Conservation (phyloP, 2,113 vertebrate genomes). For the Protobothrops flavoviridis region DNA sequence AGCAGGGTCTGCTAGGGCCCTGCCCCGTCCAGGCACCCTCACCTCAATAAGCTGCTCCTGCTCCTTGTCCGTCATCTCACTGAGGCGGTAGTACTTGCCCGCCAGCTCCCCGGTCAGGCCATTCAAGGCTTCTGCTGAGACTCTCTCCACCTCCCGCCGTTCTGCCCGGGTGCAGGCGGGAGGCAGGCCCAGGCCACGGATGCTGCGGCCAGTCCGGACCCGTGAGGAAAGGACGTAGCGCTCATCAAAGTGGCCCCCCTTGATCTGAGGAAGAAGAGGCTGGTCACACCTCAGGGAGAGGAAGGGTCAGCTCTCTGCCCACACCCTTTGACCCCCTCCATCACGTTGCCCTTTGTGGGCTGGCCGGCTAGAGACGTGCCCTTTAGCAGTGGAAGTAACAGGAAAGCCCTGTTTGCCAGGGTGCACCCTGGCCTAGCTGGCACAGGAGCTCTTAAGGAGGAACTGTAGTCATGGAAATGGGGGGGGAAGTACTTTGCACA, state of each 20-base stretch:
- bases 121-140: constrained; percentile 68
- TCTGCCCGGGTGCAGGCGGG: constrained; percentile 80
- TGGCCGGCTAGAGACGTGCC: not conserved
- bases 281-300: not conserved
- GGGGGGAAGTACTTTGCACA: not conserved
- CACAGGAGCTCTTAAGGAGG: not conserved
- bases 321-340: not conserved
- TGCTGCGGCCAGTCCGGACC: constrained; percentile 85
- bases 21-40: constrained; percentile 44
- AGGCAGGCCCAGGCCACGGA: constrained; percentile 79
- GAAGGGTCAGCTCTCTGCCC: not conserved
- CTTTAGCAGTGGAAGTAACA: not conserved
- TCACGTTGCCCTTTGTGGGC: not conserved
- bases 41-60: constrained; percentile 84
- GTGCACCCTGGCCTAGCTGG: not conserved
- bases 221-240: constrained; percentile 94
- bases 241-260: constrained; percentile 87
- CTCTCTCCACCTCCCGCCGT: constrained; percentile 79
- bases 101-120: constrained; percentile 76
- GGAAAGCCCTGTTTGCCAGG: not conserved
- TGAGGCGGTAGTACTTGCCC: constrained; percentile 79
- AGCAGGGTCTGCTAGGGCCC: no score
- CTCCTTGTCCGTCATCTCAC: constrained; percentile 78
- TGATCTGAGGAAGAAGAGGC: constrained; percentile 68
- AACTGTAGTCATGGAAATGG: not conserved